Percentiles rank a stretch among this genome's conserved stretches.
phyloP scores from a whole-genome alignment of 2,888 invertebrate species.

The Papilio protenor region DNA sequence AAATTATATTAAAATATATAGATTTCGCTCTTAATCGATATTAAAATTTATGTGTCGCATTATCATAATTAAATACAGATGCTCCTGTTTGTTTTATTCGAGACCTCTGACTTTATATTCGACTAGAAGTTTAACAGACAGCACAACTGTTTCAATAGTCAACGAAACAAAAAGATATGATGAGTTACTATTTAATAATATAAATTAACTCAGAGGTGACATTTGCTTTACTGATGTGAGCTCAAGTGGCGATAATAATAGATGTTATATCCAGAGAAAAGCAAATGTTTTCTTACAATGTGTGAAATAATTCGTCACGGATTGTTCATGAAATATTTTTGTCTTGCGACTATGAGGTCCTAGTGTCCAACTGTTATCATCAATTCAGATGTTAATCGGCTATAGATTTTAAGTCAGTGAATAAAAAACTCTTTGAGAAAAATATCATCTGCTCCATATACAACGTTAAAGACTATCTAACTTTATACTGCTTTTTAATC shows the following conservation, averaged over 20 bases:
- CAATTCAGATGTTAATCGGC: too few species aligned
- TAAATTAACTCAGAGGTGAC: constrained; percentile 32
- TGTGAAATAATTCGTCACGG: neutral
- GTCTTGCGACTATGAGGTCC: neutral
- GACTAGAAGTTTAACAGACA: constrained; percentile 20
- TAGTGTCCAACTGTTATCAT: neutral
- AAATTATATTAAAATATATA: constrained; percentile 32
- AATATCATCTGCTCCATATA: neutral
- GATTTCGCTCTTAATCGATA: constrained; percentile 30
- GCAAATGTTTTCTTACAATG: constrained; percentile 6
- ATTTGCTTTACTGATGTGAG: constrained; percentile 24
- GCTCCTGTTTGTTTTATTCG: constrained; percentile 27
- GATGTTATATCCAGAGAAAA: neutral
- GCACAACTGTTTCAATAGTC: constrained; percentile 40
- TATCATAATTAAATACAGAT: constrained; percentile 41
- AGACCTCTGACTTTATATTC: constrained; percentile 11
- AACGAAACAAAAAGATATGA: constrained; percentile 16
- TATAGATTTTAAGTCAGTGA: neutral
- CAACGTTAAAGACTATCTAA: neutral
- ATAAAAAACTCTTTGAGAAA: neutral
- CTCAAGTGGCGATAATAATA: constrained; percentile 33
- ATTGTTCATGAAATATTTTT: neutral
- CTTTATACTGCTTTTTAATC: neutral
- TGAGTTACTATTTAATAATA: constrained; percentile 10
- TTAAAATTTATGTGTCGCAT: constrained; percentile 34